A percentile compares a stretch with the other conserved stretches of the same genome.
phyloP scores from a whole-genome alignment of 2,797 vertebrate species.

The Liparis tanakae region DNA sequence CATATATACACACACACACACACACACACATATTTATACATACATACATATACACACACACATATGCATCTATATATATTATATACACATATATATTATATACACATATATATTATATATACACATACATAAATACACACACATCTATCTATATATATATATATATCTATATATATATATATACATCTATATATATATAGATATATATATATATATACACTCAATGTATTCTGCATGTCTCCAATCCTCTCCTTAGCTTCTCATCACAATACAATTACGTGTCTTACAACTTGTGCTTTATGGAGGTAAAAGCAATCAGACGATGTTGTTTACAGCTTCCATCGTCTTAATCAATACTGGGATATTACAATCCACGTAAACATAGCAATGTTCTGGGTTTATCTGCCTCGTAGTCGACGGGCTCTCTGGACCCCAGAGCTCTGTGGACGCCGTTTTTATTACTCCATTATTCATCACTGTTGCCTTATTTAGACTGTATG shows the following conservation, averaged over 20 bases:
- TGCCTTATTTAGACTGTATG: slow-evolving; percentile 64
- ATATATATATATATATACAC: too few species aligned
- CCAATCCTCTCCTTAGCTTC: neutral
- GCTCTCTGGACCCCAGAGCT: slow-evolving; percentile 14
- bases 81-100: too few species aligned
- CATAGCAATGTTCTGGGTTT: slow-evolving; percentile 1
- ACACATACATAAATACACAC: too few species aligned
- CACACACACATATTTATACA: too few species aligned
- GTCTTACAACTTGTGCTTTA: neutral
- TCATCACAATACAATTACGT: slow-evolving; percentile 10
- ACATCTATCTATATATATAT: too few species aligned
- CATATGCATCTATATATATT: too few species aligned
- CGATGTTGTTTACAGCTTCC: slow-evolving; percentile 11
- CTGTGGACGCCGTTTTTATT: slow-evolving; percentile 54
- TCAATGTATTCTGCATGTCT: neutral
- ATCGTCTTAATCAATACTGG: neutral
- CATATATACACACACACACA: too few species aligned
- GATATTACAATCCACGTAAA: slow-evolving; percentile 10
- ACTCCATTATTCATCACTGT: slow-evolving; percentile 67
- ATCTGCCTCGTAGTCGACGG: neutral
- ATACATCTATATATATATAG: too few species aligned
- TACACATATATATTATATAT: too few species aligned
- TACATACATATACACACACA: too few species aligned
- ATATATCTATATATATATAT: too few species aligned
- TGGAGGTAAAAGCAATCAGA: slow-evolving; percentile 19